Evolutionary conservation across 2,797 vertebrate species (phyloP), one percentile per base, ranked within the genome.

Genomic region (Dermochelys coriacea): DNA sequence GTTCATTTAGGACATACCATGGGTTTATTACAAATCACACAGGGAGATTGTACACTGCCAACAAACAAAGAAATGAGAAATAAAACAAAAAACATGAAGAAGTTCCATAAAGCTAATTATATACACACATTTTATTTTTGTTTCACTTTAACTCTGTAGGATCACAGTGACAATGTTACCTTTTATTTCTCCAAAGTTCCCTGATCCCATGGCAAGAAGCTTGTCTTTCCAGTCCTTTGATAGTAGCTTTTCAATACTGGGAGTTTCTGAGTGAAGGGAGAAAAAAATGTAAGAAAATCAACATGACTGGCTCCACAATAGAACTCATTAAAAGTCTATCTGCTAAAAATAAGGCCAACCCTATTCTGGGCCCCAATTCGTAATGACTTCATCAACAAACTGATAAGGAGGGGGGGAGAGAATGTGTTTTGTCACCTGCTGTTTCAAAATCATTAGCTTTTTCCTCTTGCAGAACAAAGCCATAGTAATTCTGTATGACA

Each of bases 151-250:
- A 78, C 80, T 89, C n/a, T 74, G 82, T 90, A 75, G 16, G 49
- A 86, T 82, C 79, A 96, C 51, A 91, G 52, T 93, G 97, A 97
- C n/a, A 55, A 89, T 9, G 0, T 98, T 99, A 99, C 99, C 99
- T 99, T 99, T 99, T 98, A 99, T 99, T 98, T 99, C 99, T 97
- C 99, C 99, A 96, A 99, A 99, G 98, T 99, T 99, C 98, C 99
- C 99, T 98, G 99, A 99, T 98, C 99, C 99, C 99, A 99, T 99
- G 97, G 99, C 99, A 98, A 99, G 99, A 98, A 99, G 99, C 98
- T 99, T 99, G 99, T 99, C 99, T 98, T 99, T 99, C 99, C 99
- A 99, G 98, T 99, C 99, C 98, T 99, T 99, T 98, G 99, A 99
- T 98, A 99, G 98, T 97, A 99, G 99, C 98, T 99, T 99, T 98